Conservation (phyloP, 37 sponge, comb jelly and placozoan genomes). For the Amphimedon queenslandica region DNA sequence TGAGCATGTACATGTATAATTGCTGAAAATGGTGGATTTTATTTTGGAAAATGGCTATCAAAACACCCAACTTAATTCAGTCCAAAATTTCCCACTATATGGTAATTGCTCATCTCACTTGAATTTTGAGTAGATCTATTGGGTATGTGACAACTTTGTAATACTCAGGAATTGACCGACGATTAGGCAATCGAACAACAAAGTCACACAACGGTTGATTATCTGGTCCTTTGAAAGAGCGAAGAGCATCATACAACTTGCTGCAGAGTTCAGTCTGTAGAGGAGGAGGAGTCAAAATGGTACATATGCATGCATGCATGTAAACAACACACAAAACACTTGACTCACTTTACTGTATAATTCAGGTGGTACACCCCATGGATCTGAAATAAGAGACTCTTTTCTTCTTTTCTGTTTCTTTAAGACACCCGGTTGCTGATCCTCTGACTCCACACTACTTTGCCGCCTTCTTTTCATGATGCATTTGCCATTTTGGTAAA, state of each 20-base stretch:
- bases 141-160: constrained; percentile 48
- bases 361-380: constrained; percentile 11
- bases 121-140: constrained; percentile 66
- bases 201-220: constrained; percentile 24
- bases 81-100: too few species aligned
- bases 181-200: constrained; percentile 45
- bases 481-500: background rate
- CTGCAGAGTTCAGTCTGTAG: constrained; percentile 34
- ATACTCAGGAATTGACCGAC: constrained; percentile 38
- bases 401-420: background rate
- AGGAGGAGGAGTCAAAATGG: background rate
- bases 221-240: constrained; percentile 35
- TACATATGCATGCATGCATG: background rate
- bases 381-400: background rate
- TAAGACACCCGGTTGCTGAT: background rate
- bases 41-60: too few species aligned
- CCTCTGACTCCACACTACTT: background rate
- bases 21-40: too few species aligned
- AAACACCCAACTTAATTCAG: too few species aligned
- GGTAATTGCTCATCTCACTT: too few species aligned
- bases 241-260: constrained; percentile 32
- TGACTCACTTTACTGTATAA: background rate
- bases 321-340: background rate
- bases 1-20: too few species aligned
- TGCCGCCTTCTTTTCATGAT: background rate